Evolutionary conservation across 2,888 invertebrate species (phyloP), one percentile per base, ranked within the genome.

Genomic region (Drosophila quasianomalipes): DNA sequence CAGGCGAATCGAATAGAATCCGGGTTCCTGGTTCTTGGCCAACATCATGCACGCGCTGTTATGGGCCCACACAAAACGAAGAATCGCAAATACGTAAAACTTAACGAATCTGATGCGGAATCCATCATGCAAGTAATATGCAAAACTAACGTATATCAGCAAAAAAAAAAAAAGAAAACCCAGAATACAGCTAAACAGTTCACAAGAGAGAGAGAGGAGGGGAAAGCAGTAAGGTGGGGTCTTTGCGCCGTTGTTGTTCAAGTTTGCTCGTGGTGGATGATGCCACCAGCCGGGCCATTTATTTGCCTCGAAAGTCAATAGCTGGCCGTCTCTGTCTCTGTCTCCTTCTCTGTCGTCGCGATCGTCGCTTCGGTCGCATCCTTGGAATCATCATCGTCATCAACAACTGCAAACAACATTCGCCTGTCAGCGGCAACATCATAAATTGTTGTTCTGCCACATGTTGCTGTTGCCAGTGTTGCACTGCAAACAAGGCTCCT

Each of bases 361-460:
- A 70, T 74, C 63, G 76, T 77, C 74, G 78, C 81, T 76, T 81
- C 53, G 53, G 53, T 55, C 76, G 78, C 82, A 78, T 81, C 82
- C 81, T 79, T 83, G 83, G 86, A 88, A 85, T 80, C 85, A 83
- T 89, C 91, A 90, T 85, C 85, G 83, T 89, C 91, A 90, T 87
- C 88, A 91, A 85, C 82, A 90, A 90, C 91, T 89, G 89, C 84
- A 87, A 91, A 91, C 90, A 91, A 86, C 92, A 89, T 91, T 91
- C 90, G 91, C 91, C 89, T 91, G 92, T 91, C 92, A 91, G 91
- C 91, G 89, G 89, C 90, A 92, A 92, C 91, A 91, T 91, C 91
- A 91, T 91, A 91, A 92, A 91, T 91, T 91, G 92, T 91, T 92
- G 90, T 89, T 89, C 85, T 89, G 88, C 91, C 91, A 88, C 91